Evolutionary conservation across 2,797 vertebrate genomes (phyloP), one percentile per base, ranked within the genome.

Genomic region (Enteromius argenteus): DNA sequence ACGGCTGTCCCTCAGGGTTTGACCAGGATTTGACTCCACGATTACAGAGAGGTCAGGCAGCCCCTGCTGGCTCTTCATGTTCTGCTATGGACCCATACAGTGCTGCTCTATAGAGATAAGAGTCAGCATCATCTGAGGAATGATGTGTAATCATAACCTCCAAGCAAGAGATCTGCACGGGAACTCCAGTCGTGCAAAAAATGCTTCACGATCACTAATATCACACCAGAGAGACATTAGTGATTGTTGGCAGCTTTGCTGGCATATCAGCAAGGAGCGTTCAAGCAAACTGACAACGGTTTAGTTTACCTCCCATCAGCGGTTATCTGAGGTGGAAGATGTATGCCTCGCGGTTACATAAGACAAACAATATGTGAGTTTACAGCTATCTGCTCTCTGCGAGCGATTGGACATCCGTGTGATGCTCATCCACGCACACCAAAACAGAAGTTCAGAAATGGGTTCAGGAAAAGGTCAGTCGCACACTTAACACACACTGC

Each of bases 401-500:
- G 4, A 46, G 19, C 42, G 69, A 75, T 44, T 66, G 76, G 21
- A 49, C 42, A 62, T 79, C 44, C 53, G 35, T 81, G 39, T 42
- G 79, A 46, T 39, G 56, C 79, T 74, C 49, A 23, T 37, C 73
- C 73, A 82, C 60, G 53, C 71, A 64, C 79, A 85, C 74, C 69
- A 84, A 85, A 88, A 90, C 78, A 87, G 77, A 86, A 90, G 87
- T 90, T 90, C 86, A 88, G 86, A 87, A 87, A 85, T 15, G 85
- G 89, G 89, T 90, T 90, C 89, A 90, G 79, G 64, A 81, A 89
- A 87, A 86, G 90, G 90, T 91, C 90, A 89, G 87, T 82, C 72
- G 78, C 87, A 87, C 85, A 85, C 86, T 84, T 86, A 85, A 72
- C 84, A 89, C 79, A 17, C 82, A 80, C 66, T 74, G 72, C 82